phyloP scores from a whole-genome alignment of 2,797 vertebrate species.

The Anguilla pacifica region DNA sequence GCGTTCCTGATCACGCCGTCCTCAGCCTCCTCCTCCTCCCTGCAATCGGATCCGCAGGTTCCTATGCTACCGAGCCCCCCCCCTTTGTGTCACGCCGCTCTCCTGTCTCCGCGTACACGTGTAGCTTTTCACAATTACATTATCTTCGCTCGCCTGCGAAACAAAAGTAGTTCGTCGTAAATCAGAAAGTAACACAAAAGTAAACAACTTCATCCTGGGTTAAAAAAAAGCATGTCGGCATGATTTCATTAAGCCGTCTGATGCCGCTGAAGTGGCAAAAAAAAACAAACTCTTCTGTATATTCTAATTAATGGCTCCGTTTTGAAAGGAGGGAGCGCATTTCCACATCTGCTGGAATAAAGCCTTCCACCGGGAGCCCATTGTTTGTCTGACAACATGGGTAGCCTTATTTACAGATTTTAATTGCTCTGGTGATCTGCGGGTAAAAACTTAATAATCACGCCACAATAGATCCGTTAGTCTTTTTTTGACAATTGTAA shows the following conservation, averaged over 20 bases:
- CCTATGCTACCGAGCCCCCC: conserved; percentile 25
- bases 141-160: conserved; percentile 56
- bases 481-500: conserved; percentile 84
- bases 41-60: neutral
- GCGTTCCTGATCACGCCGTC: neutral
- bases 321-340: conserved; percentile 60
- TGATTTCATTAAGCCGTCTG: conserved; percentile 71
- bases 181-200: conserved; percentile 71
- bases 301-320: conserved; percentile 73
- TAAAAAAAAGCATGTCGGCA: conserved; percentile 74
- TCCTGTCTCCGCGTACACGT: conserved; percentile 54
- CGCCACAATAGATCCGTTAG: conserved; percentile 79
- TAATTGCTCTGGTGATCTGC: conserved; percentile 91
- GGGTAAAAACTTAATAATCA: conserved; percentile 83
- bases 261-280: conserved; percentile 60
- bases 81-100: conserved; percentile 28
- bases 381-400: conserved; percentile 79
- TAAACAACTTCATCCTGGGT: conserved; percentile 77
- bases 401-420: conserved; percentile 87
- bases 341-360: conserved; percentile 73
- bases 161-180: conserved; percentile 66
- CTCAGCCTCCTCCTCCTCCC: neutral
- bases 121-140: conserved; percentile 62
- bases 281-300: conserved; percentile 61
- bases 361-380: conserved; percentile 73